Base-by-base conservation (phyloP, 1,140 invertebrate genomes). In the Parasteatoda tepidariorum region DNA sequence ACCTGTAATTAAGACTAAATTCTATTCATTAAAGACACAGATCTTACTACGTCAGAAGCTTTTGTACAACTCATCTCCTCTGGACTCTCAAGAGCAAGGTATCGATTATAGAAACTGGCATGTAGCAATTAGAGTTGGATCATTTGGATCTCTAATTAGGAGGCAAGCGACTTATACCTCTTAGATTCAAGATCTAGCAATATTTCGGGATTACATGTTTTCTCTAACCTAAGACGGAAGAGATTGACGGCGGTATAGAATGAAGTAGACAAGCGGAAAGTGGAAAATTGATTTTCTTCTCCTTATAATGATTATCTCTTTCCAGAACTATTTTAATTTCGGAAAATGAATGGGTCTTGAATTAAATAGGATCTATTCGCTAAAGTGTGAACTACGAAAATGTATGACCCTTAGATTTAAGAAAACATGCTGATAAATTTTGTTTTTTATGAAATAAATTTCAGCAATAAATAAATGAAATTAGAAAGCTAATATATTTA, bases 121-220 rank as follows among this genome's bases (percentile, higher is more conserved):
- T 59, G 57, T 59, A 59, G 57, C 57, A 59, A 59, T 59, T 59
- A 59, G 57, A 59, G 57, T 26, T 24, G 57, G 57, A 59, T 59
- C 57, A 59, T 59, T 59, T 59, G 57, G 24, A 26, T 59, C 13
- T 48, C 57, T 59, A 59, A 59, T 59, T 59, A 59, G n/a, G 24
- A n/a, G 24, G 57, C 57, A 59, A 59, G 7, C 18, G 24, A 24
- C 57, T 59, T 59, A 59, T 5, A 26, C 57, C 3, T 59, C 57
- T n/a, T 48, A 59, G 9, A 24, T 59, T 22, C 57, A 24, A 22
- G 9, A 26, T 59, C 18, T 18, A n/a, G 13, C n/a, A 59, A 59
- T 24, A 22, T n/a, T 7, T 59, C 9, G 24, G 57, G 57, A 59
- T 59, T 59, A 59, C 24, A 22, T 9, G n/a, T 59, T 59, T 59